Evolutionary conservation across 2,113 vertebrate species (phyloP).

Genomic region (Aspiorhynchus laticeps): DNA sequence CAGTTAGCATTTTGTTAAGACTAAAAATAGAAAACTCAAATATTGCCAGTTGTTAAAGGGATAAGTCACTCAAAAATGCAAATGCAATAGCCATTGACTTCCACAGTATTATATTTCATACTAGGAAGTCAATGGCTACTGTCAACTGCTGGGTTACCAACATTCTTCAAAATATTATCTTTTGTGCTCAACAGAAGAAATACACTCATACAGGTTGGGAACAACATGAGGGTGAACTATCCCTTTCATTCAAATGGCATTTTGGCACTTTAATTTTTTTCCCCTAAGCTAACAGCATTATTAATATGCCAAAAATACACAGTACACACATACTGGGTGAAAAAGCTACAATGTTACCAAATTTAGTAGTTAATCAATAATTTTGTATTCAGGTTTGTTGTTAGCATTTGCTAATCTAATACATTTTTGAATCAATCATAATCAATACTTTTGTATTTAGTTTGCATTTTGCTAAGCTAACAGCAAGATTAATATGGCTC

Average conservation of each 20-base stretch:
- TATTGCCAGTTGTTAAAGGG: no score
- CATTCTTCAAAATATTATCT: no score
- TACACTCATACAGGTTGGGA: no score
- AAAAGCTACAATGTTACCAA: neutral
- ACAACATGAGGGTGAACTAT: no score
- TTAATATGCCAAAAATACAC: neutral
- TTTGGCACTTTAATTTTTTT: no score
- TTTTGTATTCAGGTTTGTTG: neutral
- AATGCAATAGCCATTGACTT: no score
- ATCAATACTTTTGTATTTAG: neutral
- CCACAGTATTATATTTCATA: neutral
- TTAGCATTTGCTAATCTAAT: neutral
- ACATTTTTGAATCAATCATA: no score
- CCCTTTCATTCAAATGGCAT: no score
- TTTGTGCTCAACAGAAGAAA: no score
- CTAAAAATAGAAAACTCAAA: no score
- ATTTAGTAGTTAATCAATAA: neutral
- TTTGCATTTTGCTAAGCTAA: neutral
- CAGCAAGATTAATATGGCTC: neutral
- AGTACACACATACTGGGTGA: neutral
- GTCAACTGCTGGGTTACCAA: neutral
- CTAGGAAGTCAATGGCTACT: neutral
- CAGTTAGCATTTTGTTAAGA: neutral
- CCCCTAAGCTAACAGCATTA: neutral
- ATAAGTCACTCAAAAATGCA: no score